Evolutionary conservation across 2,888 invertebrate genomes (phyloP).

Genomic region (Eustalomyia histrio): DNA sequence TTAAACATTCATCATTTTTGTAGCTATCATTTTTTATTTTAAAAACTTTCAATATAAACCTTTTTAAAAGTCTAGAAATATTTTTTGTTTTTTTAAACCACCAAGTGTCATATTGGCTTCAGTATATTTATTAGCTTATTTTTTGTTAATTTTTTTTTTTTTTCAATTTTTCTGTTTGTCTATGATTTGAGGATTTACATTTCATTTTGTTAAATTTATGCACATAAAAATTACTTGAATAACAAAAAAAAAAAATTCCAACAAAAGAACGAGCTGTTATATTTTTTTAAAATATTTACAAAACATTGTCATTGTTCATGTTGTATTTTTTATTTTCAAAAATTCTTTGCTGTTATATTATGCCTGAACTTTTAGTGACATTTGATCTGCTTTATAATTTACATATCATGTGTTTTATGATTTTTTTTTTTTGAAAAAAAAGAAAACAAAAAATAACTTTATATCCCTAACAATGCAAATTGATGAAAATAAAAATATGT

Average conservation of each 20-base stretch:
- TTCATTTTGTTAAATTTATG: conserved; percentile 23
- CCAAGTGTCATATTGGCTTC: too few species aligned
- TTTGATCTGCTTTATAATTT: conserved; percentile 35
- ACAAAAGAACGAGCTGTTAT: background rate
- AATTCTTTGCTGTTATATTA: background rate
- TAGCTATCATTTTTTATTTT: too few species aligned
- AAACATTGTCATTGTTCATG: conserved; percentile 29
- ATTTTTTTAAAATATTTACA: conserved; percentile 4
- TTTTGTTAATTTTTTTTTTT: background rate
- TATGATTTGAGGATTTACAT: conserved; percentile 19
- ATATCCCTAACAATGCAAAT: conserved; percentile 3
- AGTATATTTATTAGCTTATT: background rate
- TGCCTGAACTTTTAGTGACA: conserved; percentile 6
- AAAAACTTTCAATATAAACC: too few species aligned
- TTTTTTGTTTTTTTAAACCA: too few species aligned
- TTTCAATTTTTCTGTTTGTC: background rate
- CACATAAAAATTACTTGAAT: background rate
- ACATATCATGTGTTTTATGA: conserved; percentile 15
- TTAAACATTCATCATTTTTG: too few species aligned
- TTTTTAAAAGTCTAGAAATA: too few species aligned
- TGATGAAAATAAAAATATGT: conserved; percentile 10
- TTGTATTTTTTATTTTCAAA: conserved; percentile 15
- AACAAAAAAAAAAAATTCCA: background rate
- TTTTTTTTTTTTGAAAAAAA: background rate
- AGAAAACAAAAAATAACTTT: too few species aligned